Percentiles rank a stretch among this genome's conserved stretches.
Evolutionary conservation across 2,888 invertebrate species (phyloP).

Genomic region (Mantis religiosa): DNA sequence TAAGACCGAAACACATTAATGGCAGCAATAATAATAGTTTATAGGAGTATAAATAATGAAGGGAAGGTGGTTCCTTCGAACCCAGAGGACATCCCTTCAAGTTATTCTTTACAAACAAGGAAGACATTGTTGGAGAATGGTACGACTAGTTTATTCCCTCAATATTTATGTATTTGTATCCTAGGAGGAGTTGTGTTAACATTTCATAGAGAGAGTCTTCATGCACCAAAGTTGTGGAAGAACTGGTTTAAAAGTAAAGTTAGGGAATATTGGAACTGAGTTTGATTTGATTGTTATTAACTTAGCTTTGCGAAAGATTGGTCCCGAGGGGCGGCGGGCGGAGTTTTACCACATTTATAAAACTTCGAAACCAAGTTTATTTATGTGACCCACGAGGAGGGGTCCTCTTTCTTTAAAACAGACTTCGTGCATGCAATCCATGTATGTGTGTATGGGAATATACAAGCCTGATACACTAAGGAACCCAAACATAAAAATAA

Average conservation of each 20-base stretch:
- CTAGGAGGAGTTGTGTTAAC: not conserved
- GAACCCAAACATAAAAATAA: not conserved
- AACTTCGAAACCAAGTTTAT: constrained; percentile 7
- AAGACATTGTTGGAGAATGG: not conserved
- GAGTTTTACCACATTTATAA: not conserved
- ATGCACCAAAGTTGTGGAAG: not conserved
- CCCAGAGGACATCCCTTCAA: too few species aligned
- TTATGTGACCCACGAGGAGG: not conserved
- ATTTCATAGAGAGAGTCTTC: not conserved
- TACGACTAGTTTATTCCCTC: not conserved
- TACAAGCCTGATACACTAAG: not conserved
- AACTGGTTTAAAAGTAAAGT: not conserved
- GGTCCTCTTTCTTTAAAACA: not conserved
- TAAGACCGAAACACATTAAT: too few species aligned
- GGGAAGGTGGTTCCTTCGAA: too few species aligned
- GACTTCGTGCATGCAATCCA: constrained; percentile 1
- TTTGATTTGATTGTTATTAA: constrained; percentile 11
- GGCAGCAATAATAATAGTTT: too few species aligned
- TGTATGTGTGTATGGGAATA: not conserved
- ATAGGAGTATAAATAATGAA: too few species aligned
- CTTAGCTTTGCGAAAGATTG: not conserved
- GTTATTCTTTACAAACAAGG: not conserved
- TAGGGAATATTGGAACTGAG: not conserved
- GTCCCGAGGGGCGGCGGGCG: too few species aligned
- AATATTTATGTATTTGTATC: not conserved